phyloP scores from a whole-genome alignment of 2,888 invertebrate genomes.

The Scaptomyza polygonia region DNA sequence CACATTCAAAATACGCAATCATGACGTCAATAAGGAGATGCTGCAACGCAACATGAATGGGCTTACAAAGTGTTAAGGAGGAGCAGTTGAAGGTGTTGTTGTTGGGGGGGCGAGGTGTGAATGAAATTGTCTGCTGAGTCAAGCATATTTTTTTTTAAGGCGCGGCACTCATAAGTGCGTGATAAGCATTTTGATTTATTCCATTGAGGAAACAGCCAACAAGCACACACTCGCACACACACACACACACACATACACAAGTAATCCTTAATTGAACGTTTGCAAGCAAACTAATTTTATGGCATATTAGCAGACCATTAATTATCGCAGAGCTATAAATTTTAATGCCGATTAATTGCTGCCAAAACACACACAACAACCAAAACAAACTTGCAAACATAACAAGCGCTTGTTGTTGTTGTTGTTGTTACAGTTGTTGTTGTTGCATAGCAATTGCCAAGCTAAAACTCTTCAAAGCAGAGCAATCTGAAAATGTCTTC shows the following conservation, averaged over 20 bases:
- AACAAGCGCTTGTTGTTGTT: constrained; percentile 56
- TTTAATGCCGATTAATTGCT: constrained; percentile 79
- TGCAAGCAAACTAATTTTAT: constrained; percentile 75
- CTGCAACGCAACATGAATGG: background rate
- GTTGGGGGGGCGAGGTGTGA: background rate
- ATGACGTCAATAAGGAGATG: constrained; percentile 51
- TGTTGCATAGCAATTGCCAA: constrained; percentile 33
- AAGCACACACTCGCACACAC: constrained; percentile 19
- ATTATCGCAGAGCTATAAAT: constrained; percentile 74
- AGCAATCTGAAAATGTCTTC: constrained; percentile 56
- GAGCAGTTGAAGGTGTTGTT: background rate
- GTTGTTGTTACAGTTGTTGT: constrained; percentile 26
- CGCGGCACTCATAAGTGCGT: constrained; percentile 63
- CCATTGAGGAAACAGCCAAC: constrained; percentile 58
- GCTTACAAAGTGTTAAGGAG: too few species aligned
- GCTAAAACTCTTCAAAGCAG: constrained; percentile 28
- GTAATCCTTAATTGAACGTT: constrained; percentile 75
- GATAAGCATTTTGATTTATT: constrained; percentile 79
- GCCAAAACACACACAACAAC: constrained; percentile 61
- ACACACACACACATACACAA: constrained; percentile 39
- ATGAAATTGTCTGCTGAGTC: constrained; percentile 17
- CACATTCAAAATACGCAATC: constrained; percentile 59
- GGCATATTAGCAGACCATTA: constrained; percentile 77
- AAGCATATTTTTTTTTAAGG: constrained; percentile 26
- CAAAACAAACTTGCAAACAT: constrained; percentile 48